A percentile compares a stretch with the other conserved stretches of the same genome.
Conservation (phyloP, 1,140 invertebrate species). For the Brachionus sp. region DNA sequence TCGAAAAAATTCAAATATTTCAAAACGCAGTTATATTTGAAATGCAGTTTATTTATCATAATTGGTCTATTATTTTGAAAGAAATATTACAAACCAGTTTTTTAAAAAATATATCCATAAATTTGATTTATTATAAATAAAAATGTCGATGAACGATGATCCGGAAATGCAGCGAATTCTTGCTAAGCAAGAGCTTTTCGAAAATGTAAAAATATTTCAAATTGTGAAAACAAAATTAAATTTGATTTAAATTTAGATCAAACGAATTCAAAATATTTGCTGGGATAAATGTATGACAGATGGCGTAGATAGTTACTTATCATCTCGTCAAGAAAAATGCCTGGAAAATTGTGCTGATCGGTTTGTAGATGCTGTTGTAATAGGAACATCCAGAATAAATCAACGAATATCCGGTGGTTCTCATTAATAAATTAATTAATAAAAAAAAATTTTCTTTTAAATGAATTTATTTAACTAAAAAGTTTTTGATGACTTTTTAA, state of each 20-base stretch:
- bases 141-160: slow-evolving; percentile 33
- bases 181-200: slow-evolving; percentile 31
- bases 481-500: neutral
- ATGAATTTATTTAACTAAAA: neutral
- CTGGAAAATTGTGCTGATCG: slow-evolving; percentile 29
- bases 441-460: neutral
- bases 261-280: slow-evolving; percentile 43
- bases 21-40: slow-evolving; percentile 7
- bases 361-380: slow-evolving; percentile 39
- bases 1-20: slow-evolving; percentile 4
- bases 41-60: slow-evolving; percentile 5
- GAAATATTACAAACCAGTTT: slow-evolving; percentile 35
- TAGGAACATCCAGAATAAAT: slow-evolving; percentile 29
- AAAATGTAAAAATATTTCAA: slow-evolving; percentile 29
- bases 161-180: slow-evolving; percentile 40
- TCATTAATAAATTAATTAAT: slow-evolving; percentile 6
- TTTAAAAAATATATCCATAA: neutral
- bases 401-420: slow-evolving; percentile 32
- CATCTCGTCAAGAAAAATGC: slow-evolving; percentile 11
- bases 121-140: neutral
- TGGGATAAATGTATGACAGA: slow-evolving; percentile 44
- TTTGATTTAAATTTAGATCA: neutral
- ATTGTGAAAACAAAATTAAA: neutral
- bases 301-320: slow-evolving; percentile 24
- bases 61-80: neutral